Evolutionary conservation across 2,888 invertebrate species (phyloP).

Genomic region (Elysia crispata): DNA sequence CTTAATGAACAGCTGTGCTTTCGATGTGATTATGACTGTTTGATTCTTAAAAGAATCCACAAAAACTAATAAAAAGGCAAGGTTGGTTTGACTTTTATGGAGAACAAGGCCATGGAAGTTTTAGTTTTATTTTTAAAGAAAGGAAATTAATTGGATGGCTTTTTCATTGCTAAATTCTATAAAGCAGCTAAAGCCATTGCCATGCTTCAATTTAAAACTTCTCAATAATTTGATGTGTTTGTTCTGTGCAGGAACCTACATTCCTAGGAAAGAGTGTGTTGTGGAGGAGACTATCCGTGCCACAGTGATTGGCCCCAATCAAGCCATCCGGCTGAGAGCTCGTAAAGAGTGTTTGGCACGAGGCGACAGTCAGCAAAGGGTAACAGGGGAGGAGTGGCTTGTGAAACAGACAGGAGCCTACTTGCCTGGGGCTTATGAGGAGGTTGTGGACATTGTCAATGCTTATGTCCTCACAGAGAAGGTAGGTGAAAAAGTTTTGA

Average conservation of each 20-base stretch:
- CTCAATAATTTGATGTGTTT: background rate
- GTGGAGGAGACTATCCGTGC: conserved; percentile 78
- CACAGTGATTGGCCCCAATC: conserved; percentile 78
- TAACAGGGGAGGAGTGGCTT: conserved; percentile 79
- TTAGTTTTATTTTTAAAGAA: too few relatives aligned
- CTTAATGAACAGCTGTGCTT: too few relatives aligned
- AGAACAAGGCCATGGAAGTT: too few relatives aligned
- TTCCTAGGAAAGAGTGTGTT: conserved; percentile 78
- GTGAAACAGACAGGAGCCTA: conserved; percentile 79
- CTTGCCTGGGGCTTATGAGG: conserved; percentile 79
- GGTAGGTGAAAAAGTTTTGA: conserved; percentile 64
- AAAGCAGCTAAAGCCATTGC: too few relatives aligned
- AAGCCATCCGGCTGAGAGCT: conserved; percentile 78
- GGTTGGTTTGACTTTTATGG: too few relatives aligned
- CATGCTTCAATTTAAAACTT: too few relatives aligned
- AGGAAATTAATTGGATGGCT: too few relatives aligned
- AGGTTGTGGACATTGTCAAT: conserved; percentile 78
- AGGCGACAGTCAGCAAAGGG: conserved; percentile 59
- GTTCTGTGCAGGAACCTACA: conserved; percentile 77
- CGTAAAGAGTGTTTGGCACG: conserved; percentile 78
- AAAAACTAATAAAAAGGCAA: too few relatives aligned
- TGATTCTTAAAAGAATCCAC: too few relatives aligned
- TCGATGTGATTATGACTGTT: too few relatives aligned
- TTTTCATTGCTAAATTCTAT: too few relatives aligned
- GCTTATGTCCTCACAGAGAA: conserved; percentile 80